Evolutionary conservation across 2,888 invertebrate genomes (phyloP), one percentile per base, ranked within the genome.

Genomic region (Drosophila atripex): DNA sequence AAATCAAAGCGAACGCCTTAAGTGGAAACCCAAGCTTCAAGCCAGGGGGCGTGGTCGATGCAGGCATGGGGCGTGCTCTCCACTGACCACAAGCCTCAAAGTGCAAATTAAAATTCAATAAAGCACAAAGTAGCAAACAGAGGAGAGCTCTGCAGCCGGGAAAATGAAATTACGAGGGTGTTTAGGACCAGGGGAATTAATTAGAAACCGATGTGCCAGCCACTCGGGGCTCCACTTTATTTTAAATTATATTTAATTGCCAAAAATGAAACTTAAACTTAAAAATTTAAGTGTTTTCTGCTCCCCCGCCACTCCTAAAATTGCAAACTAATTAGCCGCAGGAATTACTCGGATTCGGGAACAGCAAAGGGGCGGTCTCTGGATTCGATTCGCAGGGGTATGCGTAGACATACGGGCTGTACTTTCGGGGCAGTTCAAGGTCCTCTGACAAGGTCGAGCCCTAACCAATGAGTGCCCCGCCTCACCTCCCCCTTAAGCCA

Each of bases 51-150:
- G 46, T 39, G 21, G 21, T 4, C 3, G 21, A 23, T 52, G 51
- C 72, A 75, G 70, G 61, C 35, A 45, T 30, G 39, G 53, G 56
- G 43, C 55, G 66, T 23, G 28, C 35, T 28, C 63, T 18, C 45
- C 38, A 46, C 30, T 53, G 41, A 71, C 61, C 70, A 56, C 56
- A 73, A 70, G 16, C 47, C 57, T 28, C 53, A 63, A 53, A 75
- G 53, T 71, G 88, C 80, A 87, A 87, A 87, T 82, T 82, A 86
- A 88, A 83, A 60, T 61, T 71, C 77, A 79, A 86, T 77, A 80
- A 86, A 73, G 54, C 59, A 60, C 77, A 25, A 63, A 71, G 61
- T 54, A 50, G 35, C 63, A 43, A 51, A 47, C 46, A 38, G 41
- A 39, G 47, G 28, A 28, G 18, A 14, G 52, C 38, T 80, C n/a